Base-by-base conservation (phyloP, 2,113 vertebrate genomes). In the Microcebus griseorufus region DNA sequence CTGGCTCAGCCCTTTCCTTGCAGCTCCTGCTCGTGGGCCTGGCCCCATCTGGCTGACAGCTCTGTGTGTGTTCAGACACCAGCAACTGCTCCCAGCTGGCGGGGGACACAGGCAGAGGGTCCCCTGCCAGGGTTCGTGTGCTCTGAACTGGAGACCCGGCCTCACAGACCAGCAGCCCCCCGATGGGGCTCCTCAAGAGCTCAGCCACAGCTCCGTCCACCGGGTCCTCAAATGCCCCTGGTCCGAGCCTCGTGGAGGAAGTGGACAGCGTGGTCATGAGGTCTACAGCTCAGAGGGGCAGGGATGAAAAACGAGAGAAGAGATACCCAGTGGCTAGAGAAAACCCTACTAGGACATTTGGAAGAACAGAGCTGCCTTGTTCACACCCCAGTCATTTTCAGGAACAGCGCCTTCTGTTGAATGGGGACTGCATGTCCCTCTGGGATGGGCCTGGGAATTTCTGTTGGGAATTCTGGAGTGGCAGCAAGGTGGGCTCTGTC, bases 41-140 rank as follows among this genome's bases (percentile, higher is more conserved):
- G 60, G 91, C 17, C 60, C 78, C 86, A 29, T 34, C 69, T 95
- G 94, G 89, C 94, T 34, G 48, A 72, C 82, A 80, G 97, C 82
- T 75, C 72, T 98, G 9, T 48, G 98, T 97, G 97, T 95, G 88
- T 72, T 75, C 65, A 91, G 94, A 92, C 13, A 76, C 95, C 76
- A 82, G 9, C 48, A 88, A 73, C 2, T 39, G 34, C 92, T 95
- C 89, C 53, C 12, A 90, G 75, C 75, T 45, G 72, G 60, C 4
- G 69, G 76, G 42, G 97, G 97, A 97, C 87, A 37, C 58, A 3
- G 32, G 42, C 94, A 83, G 60, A 85, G 32, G 48, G 42, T 12
- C 0, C 29, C 75, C 62, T 87, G 89, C 93, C 92, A 95, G 88
- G 97, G 64, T 97, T 70, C 0, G 0, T 53, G 69, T 64, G 92